Evolutionary conservation across 2,113 vertebrate species (phyloP).

Genomic region (Thomomys bottae): DNA sequence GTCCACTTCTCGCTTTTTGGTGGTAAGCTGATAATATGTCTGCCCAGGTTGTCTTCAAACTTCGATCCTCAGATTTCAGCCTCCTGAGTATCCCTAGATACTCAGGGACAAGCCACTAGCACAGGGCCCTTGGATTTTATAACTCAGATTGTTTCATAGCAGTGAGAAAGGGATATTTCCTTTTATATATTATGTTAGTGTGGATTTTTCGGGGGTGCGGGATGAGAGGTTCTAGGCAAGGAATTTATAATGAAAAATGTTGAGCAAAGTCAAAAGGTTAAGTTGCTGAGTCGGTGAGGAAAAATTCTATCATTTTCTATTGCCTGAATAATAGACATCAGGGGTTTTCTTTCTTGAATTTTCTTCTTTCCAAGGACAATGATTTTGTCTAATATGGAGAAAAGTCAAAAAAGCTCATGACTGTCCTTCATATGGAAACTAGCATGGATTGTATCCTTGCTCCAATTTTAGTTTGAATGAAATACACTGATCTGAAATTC

Average conservation of each 20-base stretch:
- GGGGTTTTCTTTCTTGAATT: background rate
- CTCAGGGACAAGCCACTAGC: too few species aligned
- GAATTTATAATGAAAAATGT: constrained; percentile 34
- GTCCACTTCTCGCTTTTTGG: too few species aligned
- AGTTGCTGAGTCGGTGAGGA: background rate
- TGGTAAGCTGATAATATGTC: too few species aligned
- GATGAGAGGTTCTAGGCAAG: background rate
- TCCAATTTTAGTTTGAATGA: constrained; percentile 11
- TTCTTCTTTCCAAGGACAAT: background rate
- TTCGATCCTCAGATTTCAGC: too few species aligned
- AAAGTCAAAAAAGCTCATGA: background rate
- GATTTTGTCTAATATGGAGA: background rate
- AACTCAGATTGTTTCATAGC: constrained; percentile 41
- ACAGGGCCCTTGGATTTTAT: background rate
- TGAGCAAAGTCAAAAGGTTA: constrained; percentile 34
- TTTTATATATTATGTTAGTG: constrained; percentile 33
- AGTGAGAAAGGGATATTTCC: background rate
- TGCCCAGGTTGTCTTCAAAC: too few species aligned
- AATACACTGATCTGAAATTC: constrained; percentile 4
- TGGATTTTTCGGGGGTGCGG: background rate
- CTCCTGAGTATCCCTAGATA: too few species aligned
- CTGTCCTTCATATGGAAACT: background rate
- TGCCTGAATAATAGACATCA: constrained; percentile 25
- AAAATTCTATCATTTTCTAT: background rate
- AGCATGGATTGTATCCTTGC: background rate